phyloP scores from a whole-genome alignment of 2,888 invertebrate genomes.

The Eristalinus sepulchralis region DNA sequence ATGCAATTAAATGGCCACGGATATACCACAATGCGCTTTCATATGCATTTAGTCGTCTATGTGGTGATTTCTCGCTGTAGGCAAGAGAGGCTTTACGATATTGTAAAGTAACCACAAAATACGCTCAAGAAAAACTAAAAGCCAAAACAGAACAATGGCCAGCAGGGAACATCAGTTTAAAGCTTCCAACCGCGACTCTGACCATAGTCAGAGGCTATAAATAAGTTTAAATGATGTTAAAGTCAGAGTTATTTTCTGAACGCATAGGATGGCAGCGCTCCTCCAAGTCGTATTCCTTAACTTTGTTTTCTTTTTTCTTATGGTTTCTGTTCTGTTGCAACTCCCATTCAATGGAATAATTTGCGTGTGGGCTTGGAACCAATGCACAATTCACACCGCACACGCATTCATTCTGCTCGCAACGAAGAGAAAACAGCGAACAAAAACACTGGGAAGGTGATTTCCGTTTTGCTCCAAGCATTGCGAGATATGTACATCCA shows the following conservation, averaged over 20 bases:
- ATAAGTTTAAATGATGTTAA: constrained; percentile 54
- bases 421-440: constrained; percentile 18
- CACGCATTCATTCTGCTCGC: background rate
- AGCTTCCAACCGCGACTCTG: constrained; percentile 39
- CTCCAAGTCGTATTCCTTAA: constrained; percentile 47
- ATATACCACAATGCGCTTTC: constrained; percentile 33
- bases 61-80: background rate
- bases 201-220: constrained; percentile 38
- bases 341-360: constrained; percentile 42
- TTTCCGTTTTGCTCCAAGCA: constrained; percentile 64
- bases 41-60: constrained; percentile 25
- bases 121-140: constrained; percentile 12
- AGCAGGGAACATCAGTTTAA: constrained; percentile 12
- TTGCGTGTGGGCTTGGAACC: constrained; percentile 66
- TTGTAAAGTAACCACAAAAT: constrained; percentile 22
- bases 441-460: constrained; percentile 56
- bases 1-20: constrained; percentile 43
- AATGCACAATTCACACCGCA: constrained; percentile 32
- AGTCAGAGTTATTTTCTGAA: constrained; percentile 25
- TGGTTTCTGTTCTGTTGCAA: constrained; percentile 25
- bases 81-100: background rate
- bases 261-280: background rate
- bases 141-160: background rate
- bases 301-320: background rate
- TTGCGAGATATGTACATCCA: background rate